A percentile compares a stretch with the other conserved stretches of the same genome.
phyloP scores from a whole-genome alignment of 2,888 invertebrate species.

The Papilio demoleus region DNA sequence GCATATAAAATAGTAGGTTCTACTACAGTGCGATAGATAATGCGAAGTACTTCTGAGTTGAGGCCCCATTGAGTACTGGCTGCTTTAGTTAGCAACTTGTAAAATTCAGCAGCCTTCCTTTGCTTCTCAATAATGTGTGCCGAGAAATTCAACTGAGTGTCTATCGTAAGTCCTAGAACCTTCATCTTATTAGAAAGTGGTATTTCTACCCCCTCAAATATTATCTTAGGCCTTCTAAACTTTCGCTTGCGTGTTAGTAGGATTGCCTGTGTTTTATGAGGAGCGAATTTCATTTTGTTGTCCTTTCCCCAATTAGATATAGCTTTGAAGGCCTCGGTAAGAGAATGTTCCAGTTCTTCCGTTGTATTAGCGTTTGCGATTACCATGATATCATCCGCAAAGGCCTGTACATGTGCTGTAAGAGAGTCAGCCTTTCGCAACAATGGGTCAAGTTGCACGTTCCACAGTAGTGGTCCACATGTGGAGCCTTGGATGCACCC shows the following conservation, averaged over 20 bases:
- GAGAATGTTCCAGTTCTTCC: neutral
- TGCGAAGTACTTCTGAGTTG: neutral
- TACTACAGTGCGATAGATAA: neutral
- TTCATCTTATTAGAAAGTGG: neutral
- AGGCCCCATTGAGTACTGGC: conserved; percentile 7
- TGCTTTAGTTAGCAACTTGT: neutral
- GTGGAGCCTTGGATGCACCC: neutral
- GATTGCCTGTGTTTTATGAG: conserved; percentile 21
- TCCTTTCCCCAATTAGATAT: neutral
- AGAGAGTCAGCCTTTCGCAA: neutral
- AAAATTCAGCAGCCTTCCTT: neutral
- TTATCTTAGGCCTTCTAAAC: neutral
- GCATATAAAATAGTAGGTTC: conserved; percentile 9
- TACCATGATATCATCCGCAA: conserved; percentile 45
- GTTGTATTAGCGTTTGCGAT: neutral
- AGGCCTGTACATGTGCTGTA: conserved; percentile 42
- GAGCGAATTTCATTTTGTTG: conserved; percentile 3
- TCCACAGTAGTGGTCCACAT: conserved; percentile 23
- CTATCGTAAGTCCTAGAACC: conserved; percentile 2
- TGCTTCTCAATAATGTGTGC: neutral
- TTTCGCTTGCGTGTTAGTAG: conserved; percentile 3
- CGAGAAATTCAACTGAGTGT: neutral
- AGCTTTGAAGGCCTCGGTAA: neutral
- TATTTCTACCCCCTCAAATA: neutral
- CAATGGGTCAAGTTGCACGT: conserved; percentile 2